Percentiles rank a stretch among this genome's conserved stretches.
Evolutionary conservation across 2,113 vertebrate species (phyloP).

Genomic region (Crotalus helleri): DNA sequence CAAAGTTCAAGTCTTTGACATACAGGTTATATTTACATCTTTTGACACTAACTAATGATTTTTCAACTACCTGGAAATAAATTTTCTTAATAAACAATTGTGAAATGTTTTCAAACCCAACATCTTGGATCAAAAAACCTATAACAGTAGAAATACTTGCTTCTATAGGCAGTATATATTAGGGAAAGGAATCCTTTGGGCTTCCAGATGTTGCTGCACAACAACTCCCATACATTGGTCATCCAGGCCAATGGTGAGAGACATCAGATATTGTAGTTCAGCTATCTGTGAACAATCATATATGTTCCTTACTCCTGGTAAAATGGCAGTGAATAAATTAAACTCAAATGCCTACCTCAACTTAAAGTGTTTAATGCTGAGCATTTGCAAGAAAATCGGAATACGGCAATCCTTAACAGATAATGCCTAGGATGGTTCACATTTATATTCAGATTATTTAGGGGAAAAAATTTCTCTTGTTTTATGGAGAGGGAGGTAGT

Average conservation of each 20-base stretch:
- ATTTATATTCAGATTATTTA: background rate
- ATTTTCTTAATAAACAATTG: slow-evolving; percentile 57
- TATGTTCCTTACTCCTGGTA: background rate
- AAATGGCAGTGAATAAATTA: slow-evolving; percentile 59
- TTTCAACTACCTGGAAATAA: slow-evolving; percentile 51
- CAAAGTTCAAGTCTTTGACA: slow-evolving; percentile 58
- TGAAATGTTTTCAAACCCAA: slow-evolving; percentile 49
- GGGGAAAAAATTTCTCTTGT: background rate
- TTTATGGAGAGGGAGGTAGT: background rate
- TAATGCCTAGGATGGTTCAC: slow-evolving; percentile 49
- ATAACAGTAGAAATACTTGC: slow-evolving; percentile 52
- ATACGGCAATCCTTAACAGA: slow-evolving; percentile 66
- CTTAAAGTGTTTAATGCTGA: slow-evolving; percentile 65
- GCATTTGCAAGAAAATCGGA: slow-evolving; percentile 51
- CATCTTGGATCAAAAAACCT: slow-evolving; percentile 50
- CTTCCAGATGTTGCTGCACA: background rate
- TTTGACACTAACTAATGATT: slow-evolving; percentile 62
- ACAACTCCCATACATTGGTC: background rate
- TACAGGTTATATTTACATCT: slow-evolving; percentile 58
- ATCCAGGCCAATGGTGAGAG: background rate
- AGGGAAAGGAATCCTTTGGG: slow-evolving; percentile 70
- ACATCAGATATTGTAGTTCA: background rate
- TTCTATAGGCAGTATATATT: slow-evolving; percentile 65
- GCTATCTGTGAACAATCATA: background rate
- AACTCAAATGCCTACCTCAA: slow-evolving; percentile 66